Evolutionary conservation across 2,888 invertebrate species (phyloP).

Genomic region (Alsophila aescularia): DNA sequence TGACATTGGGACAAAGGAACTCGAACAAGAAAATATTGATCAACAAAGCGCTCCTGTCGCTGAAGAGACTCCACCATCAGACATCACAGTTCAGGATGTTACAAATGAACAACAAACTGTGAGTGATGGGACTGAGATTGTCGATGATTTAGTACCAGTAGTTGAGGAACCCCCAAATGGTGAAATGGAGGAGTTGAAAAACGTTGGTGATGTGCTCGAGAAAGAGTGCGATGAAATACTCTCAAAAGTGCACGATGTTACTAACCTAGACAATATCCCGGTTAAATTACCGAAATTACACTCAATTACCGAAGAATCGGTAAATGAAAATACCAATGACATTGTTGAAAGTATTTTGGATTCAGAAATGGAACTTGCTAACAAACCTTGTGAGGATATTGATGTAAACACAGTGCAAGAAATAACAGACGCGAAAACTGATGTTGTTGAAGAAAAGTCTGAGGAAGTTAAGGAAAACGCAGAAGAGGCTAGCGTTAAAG

Average conservation of each 20-base stretch:
- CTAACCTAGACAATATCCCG: conserved; percentile 71
- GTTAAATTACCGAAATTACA: conserved; percentile 68
- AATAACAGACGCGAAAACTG: conserved; percentile 44
- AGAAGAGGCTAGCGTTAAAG: conserved; percentile 6
- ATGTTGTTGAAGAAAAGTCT: conserved; percentile 27
- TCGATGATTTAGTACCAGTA: conserved; percentile 65
- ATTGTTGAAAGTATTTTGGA: conserved; percentile 75
- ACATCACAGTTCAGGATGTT: conserved; percentile 66
- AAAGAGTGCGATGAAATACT: conserved; percentile 80
- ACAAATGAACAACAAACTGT: conserved; percentile 59
- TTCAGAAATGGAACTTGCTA: conserved; percentile 67
- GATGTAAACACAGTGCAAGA: conserved; percentile 50
- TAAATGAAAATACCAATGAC: conserved; percentile 68
- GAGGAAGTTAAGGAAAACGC: conserved; percentile 5
- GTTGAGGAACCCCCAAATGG: conserved; percentile 62
- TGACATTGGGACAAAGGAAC: conserved; percentile 52
- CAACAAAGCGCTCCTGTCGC: conserved; percentile 42
- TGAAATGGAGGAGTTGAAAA: conserved; percentile 63
- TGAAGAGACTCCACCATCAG: conserved; percentile 51
- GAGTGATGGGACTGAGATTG: conserved; percentile 59
- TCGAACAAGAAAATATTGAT: conserved; percentile 45
- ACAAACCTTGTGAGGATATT: conserved; percentile 58
- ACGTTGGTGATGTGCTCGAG: conserved; percentile 61
- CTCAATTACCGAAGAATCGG: conserved; percentile 68
- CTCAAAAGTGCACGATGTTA: conserved; percentile 76